Base-by-base conservation (phyloP, 2,888 invertebrate genomes). In the Philereme vetulata region DNA sequence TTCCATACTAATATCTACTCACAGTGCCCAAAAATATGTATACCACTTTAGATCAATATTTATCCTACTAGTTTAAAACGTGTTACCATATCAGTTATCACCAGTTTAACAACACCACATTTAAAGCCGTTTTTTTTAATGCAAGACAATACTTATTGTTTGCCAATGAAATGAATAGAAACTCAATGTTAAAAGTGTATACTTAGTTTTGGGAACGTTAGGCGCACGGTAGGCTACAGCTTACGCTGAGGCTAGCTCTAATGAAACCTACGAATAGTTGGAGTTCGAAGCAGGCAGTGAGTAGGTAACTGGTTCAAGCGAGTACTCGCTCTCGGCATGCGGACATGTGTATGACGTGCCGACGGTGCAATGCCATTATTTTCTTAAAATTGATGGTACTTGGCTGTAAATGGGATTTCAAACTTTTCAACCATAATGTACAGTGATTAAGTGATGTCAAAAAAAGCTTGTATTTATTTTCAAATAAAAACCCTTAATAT, bases 11-110 rank as follows among this genome's bases (percentile, higher is more conserved):
- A 3, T n/a, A 33, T 5, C 8, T 8, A 47, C 47, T 32, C 35
- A 36, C 49, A n/a, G 36, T 44, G 43, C 49, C 56, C 56, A 56
- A 50, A 56, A 56, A 21, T 48, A 50, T 56, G 36, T 50, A 56
- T 36, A 44, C 52, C 21, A 21, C 21, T 21, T 21, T 2, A 21
- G 21, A 21, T 21, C 21, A 21, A 21, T 21, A 21, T 21, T 21
- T 21, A 21, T 21, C 21, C 21, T 21, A 21, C 21, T 2, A 21
- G 21, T 21, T 21, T 21, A 21, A 21, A 21, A 1, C 21, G 21
- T 21, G 21, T 21, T 21, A 21, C 21, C 21, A 21, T 21, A 21
- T 21, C 21, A 21, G 21, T 21, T 21, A 21, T 21, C 21, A 21
- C 21, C 1, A 21, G 21, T 21, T 21, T 21, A 21, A 21, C 21